These are phyloP conservation scores for Gallinago undulata DNA, from an alignment of 2,113 vertebrate species.

Conservation along the genomic window DNA sequence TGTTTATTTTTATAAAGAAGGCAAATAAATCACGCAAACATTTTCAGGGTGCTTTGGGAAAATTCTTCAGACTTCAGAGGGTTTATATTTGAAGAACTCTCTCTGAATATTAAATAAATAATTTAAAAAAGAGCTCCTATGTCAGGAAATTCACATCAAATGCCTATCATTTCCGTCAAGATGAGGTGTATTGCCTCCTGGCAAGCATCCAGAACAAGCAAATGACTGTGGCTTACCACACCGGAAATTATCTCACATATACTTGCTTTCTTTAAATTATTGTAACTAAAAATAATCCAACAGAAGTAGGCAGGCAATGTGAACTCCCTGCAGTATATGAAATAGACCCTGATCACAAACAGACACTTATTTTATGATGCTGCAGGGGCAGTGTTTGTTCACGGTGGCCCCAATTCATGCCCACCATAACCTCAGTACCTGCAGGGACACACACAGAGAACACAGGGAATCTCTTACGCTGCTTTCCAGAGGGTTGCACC, in stretches of 20 bases:
- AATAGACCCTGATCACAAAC: neutral
- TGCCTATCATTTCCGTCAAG: neutral
- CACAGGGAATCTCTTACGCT: rapidly evolving
- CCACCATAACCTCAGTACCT: neutral
- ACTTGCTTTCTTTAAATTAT: neutral
- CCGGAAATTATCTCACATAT: neutral
- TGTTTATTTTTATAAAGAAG: neutral
- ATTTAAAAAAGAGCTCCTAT: neutral
- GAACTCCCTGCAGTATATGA: neutral
- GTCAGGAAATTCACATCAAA: neutral
- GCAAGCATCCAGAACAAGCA: neutral
- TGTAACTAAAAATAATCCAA: neutral
- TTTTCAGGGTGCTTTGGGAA: neutral
- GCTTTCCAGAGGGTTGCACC: neutral
- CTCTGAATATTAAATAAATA: neutral
- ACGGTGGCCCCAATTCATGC: rapidly evolving
- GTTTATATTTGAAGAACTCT: neutral
- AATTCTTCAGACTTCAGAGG: neutral
- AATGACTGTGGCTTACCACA: neutral
- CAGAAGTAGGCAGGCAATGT: neutral
- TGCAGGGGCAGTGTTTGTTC: neutral
- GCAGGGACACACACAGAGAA: rapidly evolving
- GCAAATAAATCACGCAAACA: neutral
- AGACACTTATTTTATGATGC: neutral
- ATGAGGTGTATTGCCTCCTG: constrained; percentile 24